Conservation (phyloP, 2,888 invertebrate genomes). For the Crepidodera aurea region DNA sequence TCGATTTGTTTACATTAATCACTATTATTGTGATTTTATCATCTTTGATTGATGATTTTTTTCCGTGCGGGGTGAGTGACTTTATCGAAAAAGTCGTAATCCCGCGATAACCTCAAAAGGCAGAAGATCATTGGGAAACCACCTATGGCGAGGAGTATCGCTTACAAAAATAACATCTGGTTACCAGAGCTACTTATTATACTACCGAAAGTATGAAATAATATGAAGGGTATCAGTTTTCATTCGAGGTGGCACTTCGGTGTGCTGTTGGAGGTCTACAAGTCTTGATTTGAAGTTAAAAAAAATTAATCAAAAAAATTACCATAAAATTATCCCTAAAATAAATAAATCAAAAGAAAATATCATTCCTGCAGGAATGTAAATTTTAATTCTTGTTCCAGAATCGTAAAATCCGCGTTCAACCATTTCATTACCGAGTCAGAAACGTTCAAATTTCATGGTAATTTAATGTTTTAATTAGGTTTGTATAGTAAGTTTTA, state of each 20-base stretch:
- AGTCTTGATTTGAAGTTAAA: neutral
- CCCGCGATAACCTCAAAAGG: conserved; percentile 23
- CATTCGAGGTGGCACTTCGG: neutral
- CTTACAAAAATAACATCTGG: conserved; percentile 32
- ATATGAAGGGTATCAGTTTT: conserved; percentile 1
- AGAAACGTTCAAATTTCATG: conserved; percentile 46
- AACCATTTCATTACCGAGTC: conserved; percentile 25
- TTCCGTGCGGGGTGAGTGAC: conserved; percentile 20
- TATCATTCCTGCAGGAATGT: neutral
- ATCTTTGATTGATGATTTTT: conserved; percentile 27
- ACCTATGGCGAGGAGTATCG: conserved; percentile 30
- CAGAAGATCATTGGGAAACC: neutral
- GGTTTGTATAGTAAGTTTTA: conserved; percentile 37
- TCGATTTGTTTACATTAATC: conserved; percentile 30
- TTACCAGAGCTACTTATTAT: conserved; percentile 28
- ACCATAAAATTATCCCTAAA: no score
- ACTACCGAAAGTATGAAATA: neutral
- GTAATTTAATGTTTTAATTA: conserved; percentile 49
- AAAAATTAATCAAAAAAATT: neutral
- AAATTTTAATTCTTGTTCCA: neutral
- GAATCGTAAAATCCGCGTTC: conserved; percentile 21
- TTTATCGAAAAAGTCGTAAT: conserved; percentile 27
- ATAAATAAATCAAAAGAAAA: no score
- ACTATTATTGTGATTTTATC: conserved; percentile 32
- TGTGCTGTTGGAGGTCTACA: neutral